A percentile compares a stretch with the other conserved stretches of the same genome.
These are phyloP conservation scores for Pelusios castaneus DNA, from an alignment of 2,113 vertebrate species.

Conservation along the genomic window DNA sequence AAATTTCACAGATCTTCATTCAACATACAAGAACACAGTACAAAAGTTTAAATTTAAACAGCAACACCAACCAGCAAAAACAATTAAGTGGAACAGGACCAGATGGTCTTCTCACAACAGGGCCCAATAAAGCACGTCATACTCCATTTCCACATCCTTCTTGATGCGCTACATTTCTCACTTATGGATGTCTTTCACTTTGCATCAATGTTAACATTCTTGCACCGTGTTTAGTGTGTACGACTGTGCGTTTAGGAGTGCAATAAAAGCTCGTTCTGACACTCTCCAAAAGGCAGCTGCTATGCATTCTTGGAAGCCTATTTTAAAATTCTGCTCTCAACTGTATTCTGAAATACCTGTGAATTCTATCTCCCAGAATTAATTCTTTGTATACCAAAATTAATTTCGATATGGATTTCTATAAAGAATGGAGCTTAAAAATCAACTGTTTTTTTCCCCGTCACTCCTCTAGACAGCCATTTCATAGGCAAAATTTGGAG, in stretches of 20 bases:
- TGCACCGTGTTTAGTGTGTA: neutral
- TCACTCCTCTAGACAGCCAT: neutral
- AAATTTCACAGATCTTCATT: neutral
- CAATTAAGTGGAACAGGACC: neutral
- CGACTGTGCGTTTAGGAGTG: neutral
- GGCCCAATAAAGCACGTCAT: neutral
- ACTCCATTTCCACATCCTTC: neutral
- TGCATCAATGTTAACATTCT: neutral
- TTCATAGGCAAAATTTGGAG: fast-evolving
- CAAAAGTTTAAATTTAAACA: neutral
- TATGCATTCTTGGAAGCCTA: neutral
- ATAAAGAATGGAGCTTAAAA: neutral
- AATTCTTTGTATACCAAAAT: neutral
- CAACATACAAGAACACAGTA: neutral
- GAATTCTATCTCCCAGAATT: neutral
- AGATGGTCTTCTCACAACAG: fast-evolving
- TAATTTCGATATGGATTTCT: neutral
- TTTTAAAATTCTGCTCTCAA: neutral
- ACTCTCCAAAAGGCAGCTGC: neutral
- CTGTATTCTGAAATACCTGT: neutral
- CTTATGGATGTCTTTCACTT: neutral
- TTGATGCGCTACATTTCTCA: neutral
- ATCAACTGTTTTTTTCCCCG: neutral
- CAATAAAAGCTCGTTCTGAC: neutral
- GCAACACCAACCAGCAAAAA: neutral